Evolutionary conservation across 2,888 invertebrate genomes (phyloP), one percentile per base, ranked within the genome.

Genomic region (Macrosoma leucophasiata): DNA sequence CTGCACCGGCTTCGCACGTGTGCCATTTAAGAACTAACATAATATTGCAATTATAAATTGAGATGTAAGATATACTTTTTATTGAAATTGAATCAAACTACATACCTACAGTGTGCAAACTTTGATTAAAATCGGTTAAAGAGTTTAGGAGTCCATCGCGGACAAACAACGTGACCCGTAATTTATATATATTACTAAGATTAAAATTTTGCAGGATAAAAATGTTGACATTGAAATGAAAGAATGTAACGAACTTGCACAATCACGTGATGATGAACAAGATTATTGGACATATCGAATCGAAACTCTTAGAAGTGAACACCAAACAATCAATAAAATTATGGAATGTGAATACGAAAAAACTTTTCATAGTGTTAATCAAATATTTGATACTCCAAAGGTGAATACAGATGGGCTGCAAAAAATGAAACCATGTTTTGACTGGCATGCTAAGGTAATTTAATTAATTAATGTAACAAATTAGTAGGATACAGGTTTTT

Each of bases 281-380:
- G 73, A 74, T 52, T 84, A 82, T 41, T 82, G 82, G 82, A 42
- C 58, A 12, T 58, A 63, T 15, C 62, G 82, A 66, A 65, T 82
- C 27, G 75, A 79, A 32, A 54, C 53, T 40, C 50, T 84, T 1
- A 78, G 71, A 56, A 74, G 64, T 41, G 79, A 81, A 54, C 82
- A 84, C 48, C 65, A 70, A 39, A 32, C 55, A 29, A 84, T 84
- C 5, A 79, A 78, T 45, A 68, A 72, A 52, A 78, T 82, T 29
- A 60, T 79, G 39, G 79, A 81, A 52, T 17, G 58, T 2, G 79
- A 79, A 57, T 82, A 73, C 52, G 69, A 75, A 30, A 77, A 68
- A 54, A 67, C 71, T 8, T 65, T 81, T 28, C 62, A 72, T 52
- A 55, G 47, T 26, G 65, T 66, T 3, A 64, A 61, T 29, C 59